These are phyloP conservation scores for Drosophila sucinea DNA, from an alignment of 1,140 invertebrate species.

Conservation along the genomic window DNA sequence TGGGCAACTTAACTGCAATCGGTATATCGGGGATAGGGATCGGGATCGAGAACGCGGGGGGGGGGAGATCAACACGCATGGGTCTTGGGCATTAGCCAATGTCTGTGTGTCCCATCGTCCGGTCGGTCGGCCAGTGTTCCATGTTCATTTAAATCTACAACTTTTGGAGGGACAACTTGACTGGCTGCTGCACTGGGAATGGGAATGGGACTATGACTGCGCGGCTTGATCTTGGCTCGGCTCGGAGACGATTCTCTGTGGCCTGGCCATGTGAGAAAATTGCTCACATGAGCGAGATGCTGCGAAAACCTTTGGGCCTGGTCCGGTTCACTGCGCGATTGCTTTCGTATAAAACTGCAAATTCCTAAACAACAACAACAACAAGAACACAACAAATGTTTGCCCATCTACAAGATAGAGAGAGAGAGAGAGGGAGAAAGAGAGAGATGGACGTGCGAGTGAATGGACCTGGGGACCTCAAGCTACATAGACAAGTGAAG, in stretches of 20 bases:
- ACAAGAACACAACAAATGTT: slow-evolving; percentile 47
- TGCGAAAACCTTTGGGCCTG: slow-evolving; percentile 61
- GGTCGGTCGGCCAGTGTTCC: slow-evolving; percentile 42
- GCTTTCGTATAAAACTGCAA: slow-evolving; percentile 62
- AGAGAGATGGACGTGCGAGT: slow-evolving; percentile 41
- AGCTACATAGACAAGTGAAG: slow-evolving; percentile 47
- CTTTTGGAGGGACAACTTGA: slow-evolving; percentile 81
- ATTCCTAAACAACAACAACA: slow-evolving; percentile 45
- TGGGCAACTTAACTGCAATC: slow-evolving; percentile 71
- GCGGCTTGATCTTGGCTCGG: slow-evolving; percentile 10
- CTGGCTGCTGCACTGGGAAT: slow-evolving; percentile 38
- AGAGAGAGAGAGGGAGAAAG: not conserved
- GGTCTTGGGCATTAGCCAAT: slow-evolving; percentile 63
- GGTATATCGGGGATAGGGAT: slow-evolving; percentile 42
- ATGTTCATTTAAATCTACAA: slow-evolving; percentile 82
- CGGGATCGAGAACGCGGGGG: slow-evolving; percentile 21
- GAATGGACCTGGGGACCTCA: slow-evolving; percentile 49
- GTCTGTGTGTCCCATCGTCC: slow-evolving; percentile 47
- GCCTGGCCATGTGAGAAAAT: slow-evolving; percentile 71
- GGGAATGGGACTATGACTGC: slow-evolving; percentile 32
- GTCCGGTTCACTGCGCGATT: slow-evolving; percentile 61
- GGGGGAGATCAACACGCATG: slow-evolving; percentile 75
- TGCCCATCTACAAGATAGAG: slow-evolving; percentile 37
- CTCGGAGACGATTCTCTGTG: not conserved
- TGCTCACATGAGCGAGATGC: slow-evolving; percentile 63